Conservation (phyloP, 2,113 vertebrate species). For the Seriola aureovittata region DNA sequence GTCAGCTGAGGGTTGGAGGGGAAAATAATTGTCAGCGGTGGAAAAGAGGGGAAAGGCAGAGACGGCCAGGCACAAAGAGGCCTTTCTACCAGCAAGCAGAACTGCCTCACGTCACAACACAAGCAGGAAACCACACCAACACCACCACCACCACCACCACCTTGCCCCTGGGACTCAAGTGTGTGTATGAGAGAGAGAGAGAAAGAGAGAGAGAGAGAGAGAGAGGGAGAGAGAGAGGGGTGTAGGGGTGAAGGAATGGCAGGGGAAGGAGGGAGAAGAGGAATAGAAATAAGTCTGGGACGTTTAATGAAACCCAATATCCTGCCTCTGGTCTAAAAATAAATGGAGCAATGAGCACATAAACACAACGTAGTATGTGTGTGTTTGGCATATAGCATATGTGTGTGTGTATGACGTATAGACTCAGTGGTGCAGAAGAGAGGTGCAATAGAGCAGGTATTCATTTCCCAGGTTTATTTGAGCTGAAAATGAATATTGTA, state of each 20-base stretch:
- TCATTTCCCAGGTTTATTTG: conserved; percentile 65
- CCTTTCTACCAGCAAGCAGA: conserved; percentile 70
- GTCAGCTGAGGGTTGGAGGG: conserved; percentile 68
- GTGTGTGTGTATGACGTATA: conserved; percentile 37
- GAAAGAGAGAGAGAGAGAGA: not conserved
- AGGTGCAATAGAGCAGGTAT: conserved; percentile 32
- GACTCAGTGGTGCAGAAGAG: conserved; percentile 2
- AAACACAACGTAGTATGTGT: conserved; percentile 57
- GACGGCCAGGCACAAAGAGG: conserved; percentile 73
- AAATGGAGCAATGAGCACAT: conserved; percentile 65
- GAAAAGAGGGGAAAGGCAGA: conserved; percentile 58
- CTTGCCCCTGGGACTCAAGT: conserved; percentile 53
- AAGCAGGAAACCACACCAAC: conserved; percentile 76
- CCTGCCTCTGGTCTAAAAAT: conserved; percentile 83
- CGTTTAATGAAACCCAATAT: conserved; percentile 80
- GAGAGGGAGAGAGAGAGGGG: not conserved
- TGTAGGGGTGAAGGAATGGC: conserved; percentile 40
- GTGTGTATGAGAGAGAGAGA: conserved; percentile 5
- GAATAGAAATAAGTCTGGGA: conserved; percentile 65
- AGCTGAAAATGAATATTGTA: conserved; percentile 58
- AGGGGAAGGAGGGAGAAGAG: not conserved
- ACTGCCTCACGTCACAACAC: conserved; percentile 75
- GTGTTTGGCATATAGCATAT: not conserved
- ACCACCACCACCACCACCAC: conserved; percentile 49
- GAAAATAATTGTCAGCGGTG: conserved; percentile 75